phyloP scores from a whole-genome alignment of 2,888 invertebrate species.

The Machimus rusticus region DNA sequence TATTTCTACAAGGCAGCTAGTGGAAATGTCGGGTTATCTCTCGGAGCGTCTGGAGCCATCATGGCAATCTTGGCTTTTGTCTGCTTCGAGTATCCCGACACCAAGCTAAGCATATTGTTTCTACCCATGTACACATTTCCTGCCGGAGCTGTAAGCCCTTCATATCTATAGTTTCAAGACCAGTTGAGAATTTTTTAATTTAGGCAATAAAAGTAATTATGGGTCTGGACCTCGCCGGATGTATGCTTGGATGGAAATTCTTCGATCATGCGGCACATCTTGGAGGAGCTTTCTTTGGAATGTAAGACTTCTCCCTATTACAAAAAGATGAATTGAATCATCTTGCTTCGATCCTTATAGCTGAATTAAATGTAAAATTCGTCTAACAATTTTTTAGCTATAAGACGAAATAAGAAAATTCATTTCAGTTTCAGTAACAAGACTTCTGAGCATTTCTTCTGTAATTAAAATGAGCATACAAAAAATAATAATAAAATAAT shows the following conservation, averaged over 20 bases:
- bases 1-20: conserved; percentile 78
- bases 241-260: conserved; percentile 85
- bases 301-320: conserved; percentile 66
- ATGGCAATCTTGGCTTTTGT: conserved; percentile 88
- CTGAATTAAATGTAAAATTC: too few relatives aligned
- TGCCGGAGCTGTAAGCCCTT: conserved; percentile 76
- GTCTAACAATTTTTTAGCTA: too few relatives aligned
- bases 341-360: not conserved
- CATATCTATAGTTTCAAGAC: not conserved
- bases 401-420: not conserved
- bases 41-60: conserved; percentile 97
- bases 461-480: not conserved
- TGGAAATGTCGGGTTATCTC: conserved; percentile 76
- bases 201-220: conserved; percentile 89
- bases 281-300: conserved; percentile 90
- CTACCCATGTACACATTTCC: conserved; percentile 89
- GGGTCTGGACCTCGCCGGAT: conserved; percentile 83
- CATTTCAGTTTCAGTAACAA: not conserved
- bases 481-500: not conserved
- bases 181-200: conserved; percentile 51
- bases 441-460: not conserved
- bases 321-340: not conserved
- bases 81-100: conserved; percentile 88
- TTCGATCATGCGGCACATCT: conserved; percentile 99
- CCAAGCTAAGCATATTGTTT: conserved; percentile 87